These are phyloP conservation scores for Melanotaenia parkinsoni DNA, from an alignment of 2,797 vertebrate genomes.

Conservation along the genomic window DNA sequence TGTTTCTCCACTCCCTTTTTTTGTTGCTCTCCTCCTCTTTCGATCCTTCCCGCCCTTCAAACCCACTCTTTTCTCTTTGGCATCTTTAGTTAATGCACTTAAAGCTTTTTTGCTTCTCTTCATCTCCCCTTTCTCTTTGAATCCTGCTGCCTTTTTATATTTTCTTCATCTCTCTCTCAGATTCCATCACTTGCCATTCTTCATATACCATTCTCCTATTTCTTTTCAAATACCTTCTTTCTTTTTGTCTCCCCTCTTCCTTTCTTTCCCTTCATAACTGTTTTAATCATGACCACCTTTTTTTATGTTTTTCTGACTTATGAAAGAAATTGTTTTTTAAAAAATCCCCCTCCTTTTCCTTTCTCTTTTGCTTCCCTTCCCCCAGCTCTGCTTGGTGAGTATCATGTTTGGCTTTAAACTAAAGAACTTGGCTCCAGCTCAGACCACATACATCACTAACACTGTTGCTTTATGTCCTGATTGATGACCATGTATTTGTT, in stretches of 20 bases:
- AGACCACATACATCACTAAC: slow-evolving; percentile 54
- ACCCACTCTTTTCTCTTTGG: slow-evolving; percentile 17
- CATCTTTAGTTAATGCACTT: slow-evolving; percentile 4
- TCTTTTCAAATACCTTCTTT: not conserved
- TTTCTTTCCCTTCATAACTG: not conserved
- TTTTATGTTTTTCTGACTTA: not conserved
- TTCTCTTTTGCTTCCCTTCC: slow-evolving; percentile 1
- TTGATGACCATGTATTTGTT: slow-evolving; percentile 25
- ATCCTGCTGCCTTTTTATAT: not conserved
- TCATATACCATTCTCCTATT: not conserved
- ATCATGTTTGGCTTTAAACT: slow-evolving; percentile 61
- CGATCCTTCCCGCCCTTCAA: slow-evolving; percentile 26
- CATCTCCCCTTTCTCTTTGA: not conserved
- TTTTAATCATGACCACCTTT: not conserved
- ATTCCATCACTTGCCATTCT: not conserved
- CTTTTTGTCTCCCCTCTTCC: not conserved
- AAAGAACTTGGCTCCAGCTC: slow-evolving; percentile 42
- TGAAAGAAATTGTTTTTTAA: slow-evolving; percentile 22
- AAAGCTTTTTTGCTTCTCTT: not conserved
- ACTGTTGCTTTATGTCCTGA: slow-evolving; percentile 35
- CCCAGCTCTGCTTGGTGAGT: slow-evolving; percentile 37
- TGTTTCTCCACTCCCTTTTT: slow-evolving; percentile 9
- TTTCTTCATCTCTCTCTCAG: slow-evolving; percentile 1
- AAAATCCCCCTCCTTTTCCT: slow-evolving; percentile 4
- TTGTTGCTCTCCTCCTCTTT: slow-evolving; percentile 56